Evolutionary conservation across 2,113 vertebrate species (phyloP), one percentile per base, ranked within the genome.

Genomic region (Thalassarche chlororhynchos): DNA sequence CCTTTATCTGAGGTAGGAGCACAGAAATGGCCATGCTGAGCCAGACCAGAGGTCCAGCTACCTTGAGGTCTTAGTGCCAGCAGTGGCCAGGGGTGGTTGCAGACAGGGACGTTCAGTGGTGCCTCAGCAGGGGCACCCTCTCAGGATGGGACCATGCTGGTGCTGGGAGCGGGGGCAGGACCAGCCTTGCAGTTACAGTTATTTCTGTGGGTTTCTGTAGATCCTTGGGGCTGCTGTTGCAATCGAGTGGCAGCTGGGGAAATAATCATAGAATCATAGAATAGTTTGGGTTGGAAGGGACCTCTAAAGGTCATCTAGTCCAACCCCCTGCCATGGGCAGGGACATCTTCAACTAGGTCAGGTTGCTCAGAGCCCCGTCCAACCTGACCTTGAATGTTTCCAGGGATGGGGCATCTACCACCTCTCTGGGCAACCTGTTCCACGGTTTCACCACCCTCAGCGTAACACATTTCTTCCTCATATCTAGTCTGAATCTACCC

Each of bases 1-100:
- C 24, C 32, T 55, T 70, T 38, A 24, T 12, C 40, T 1, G 8
- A 89, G 15, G 17, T 2, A 15, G 24, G 9, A 72, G 40, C n/a
- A 42, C 11, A 25, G 34, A 64, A 87, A 46, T 4, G 19, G 9
- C 47, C 8, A 3, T 18, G 18, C 12, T 31, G 36, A 52, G 31
- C 10, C 32, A 47, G 51, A 58, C 4, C 46, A 54, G 49, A 57
- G 40, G 21, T 54, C n/a, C 17, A 13, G 13, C 19, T 46, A 2
- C 24, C 12, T 47, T 0, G 0, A 26, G 15, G 17, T 52, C 36
- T 52, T 85, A 5, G 5, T 61, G 31, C 36, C 57, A 24, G 34
- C 6, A 1, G 16, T 58, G 57, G 31, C 34, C 31, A 49, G 42
- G 9, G 15, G 7, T 77, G 25, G 8, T 23, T 80, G 29, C 47